phyloP scores from a whole-genome alignment of 1,140 invertebrate genomes.

The Charaxes varanes region DNA sequence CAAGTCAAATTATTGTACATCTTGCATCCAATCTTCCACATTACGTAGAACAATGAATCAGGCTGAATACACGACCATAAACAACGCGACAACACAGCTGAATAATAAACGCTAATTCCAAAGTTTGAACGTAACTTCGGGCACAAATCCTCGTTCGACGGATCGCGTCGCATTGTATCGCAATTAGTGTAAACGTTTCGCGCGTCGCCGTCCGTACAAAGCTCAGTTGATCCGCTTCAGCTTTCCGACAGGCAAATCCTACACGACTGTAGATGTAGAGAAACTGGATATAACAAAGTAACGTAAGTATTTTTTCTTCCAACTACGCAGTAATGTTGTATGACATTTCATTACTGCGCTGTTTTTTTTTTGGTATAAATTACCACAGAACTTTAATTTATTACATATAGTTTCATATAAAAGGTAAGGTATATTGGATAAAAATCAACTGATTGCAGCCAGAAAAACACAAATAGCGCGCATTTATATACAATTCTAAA shows the following conservation, averaged over 20 bases:
- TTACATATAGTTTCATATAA: too few species aligned
- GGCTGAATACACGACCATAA: slow-evolving; percentile 5
- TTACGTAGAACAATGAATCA: slow-evolving; percentile 1
- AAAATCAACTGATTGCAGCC: too few species aligned
- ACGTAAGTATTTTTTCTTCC: too few species aligned
- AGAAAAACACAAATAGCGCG: too few species aligned
- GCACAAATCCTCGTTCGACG: slow-evolving; percentile 14
- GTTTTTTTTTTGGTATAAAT: too few species aligned
- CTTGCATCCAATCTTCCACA: neutral
- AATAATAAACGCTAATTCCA: slow-evolving; percentile 11
- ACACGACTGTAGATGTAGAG: slow-evolving; percentile 19
- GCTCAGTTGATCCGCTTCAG: slow-evolving; percentile 47
- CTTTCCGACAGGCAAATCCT: slow-evolving; percentile 57
- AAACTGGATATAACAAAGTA: too few species aligned
- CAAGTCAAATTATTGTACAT: too few species aligned
- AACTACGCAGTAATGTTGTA: too few species aligned
- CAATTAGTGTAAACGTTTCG: slow-evolving; percentile 13
- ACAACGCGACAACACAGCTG: slow-evolving; percentile 3
- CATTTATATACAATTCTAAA: too few species aligned
- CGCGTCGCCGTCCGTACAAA: slow-evolving; percentile 43
- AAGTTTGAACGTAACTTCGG: slow-evolving; percentile 13
- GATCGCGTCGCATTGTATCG: slow-evolving; percentile 13
- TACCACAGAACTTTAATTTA: too few species aligned
- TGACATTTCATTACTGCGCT: too few species aligned
- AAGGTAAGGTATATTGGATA: too few species aligned